These are phyloP conservation scores for Nixonia krombeini DNA, from an alignment of 1,140 invertebrate species.

Conservation along the genomic window DNA sequence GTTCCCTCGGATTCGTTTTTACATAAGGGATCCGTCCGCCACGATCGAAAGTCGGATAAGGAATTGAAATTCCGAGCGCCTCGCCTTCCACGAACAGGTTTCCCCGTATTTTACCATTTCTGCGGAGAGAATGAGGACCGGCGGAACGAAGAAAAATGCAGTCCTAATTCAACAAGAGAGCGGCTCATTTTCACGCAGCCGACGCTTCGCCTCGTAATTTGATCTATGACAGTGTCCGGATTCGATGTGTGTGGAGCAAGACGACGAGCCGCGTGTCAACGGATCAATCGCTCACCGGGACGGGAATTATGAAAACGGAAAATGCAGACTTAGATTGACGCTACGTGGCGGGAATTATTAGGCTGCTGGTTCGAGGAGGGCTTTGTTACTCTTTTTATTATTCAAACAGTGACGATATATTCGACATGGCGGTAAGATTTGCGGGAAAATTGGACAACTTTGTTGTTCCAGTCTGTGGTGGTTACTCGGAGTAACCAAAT, in stretches of 20 bases:
- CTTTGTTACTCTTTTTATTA: neutral
- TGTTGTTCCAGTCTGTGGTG: no score
- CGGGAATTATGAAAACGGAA: constrained; percentile 34
- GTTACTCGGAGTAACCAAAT: no score
- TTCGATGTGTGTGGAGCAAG: constrained; percentile 38
- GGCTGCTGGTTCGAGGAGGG: no score
- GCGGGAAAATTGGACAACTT: no score
- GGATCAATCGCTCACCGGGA: constrained; percentile 27
- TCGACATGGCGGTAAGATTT: no score
- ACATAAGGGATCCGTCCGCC: no score
- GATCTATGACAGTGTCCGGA: constrained; percentile 40
- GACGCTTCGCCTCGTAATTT: constrained; percentile 38
- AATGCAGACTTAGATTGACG: constrained; percentile 40
- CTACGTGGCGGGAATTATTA: no score
- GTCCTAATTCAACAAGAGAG: constrained; percentile 27
- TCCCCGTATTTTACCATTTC: constrained; percentile 45
- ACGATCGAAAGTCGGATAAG: no score
- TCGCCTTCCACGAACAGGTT: no score
- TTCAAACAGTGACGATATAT: no score
- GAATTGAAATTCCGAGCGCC: no score
- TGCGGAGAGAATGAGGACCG: constrained; percentile 32
- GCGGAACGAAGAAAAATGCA: constrained; percentile 44
- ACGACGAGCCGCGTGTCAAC: constrained; percentile 38
- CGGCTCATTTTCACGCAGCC: constrained; percentile 35
- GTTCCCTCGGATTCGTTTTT: no score